These are phyloP conservation scores for Columba janthina DNA, from an alignment of 2,113 vertebrate genomes.

Conservation along the genomic window DNA sequence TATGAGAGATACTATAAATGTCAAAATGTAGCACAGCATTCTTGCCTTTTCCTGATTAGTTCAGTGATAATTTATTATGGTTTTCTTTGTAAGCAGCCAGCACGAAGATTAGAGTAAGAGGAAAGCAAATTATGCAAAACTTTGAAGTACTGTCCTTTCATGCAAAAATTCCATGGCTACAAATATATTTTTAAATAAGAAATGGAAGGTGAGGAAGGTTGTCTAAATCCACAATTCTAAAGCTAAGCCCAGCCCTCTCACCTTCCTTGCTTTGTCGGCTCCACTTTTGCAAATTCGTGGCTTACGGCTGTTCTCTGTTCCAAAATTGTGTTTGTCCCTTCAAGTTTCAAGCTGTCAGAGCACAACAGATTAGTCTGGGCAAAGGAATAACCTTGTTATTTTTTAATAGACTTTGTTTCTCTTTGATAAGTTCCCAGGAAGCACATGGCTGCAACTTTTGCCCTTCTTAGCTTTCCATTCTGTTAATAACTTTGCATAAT, in stretches of 20 bases:
- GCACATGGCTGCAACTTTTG: neutral
- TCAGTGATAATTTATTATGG: neutral
- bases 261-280: neutral
- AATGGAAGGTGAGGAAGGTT: neutral
- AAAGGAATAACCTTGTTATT: neutral
- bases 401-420: neutral
- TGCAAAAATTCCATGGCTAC: neutral
- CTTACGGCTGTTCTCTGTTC: neutral
- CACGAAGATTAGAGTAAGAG: neutral
- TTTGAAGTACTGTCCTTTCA: neutral
- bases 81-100: neutral
- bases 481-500: neutral
- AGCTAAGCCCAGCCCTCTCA: neutral
- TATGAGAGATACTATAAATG: neutral
- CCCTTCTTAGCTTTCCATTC: neutral
- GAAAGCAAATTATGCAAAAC: neutral
- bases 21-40: neutral
- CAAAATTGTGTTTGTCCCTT: neutral
- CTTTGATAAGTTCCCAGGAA: conserved; percentile 21
- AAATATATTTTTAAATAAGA: neutral
- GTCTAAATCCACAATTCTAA: neutral
- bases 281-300: neutral
- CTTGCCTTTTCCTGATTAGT: neutral
- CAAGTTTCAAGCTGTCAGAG: neutral
- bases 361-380: neutral